Percentiles rank a stretch among this genome's conserved stretches.
Evolutionary conservation across 2,797 vertebrate species (phyloP).

Genomic region (Clarias laeviceps): DNA sequence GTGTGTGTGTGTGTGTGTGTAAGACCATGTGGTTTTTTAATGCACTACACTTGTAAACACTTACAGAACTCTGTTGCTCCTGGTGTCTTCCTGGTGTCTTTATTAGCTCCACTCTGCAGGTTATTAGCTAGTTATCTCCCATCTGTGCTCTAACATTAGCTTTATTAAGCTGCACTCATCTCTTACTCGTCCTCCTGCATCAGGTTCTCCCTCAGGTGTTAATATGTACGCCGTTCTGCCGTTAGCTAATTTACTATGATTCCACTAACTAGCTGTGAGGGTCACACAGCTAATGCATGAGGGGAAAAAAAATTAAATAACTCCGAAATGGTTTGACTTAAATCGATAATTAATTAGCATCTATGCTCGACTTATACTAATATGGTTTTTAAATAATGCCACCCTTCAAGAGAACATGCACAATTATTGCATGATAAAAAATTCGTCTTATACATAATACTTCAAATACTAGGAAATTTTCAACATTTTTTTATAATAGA

Average conservation of each 20-base stretch:
- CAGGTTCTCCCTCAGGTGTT: neutral
- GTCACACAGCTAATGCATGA: too few species aligned
- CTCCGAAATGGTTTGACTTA: neutral
- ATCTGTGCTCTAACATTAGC: too few species aligned
- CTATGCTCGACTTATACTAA: too few species aligned
- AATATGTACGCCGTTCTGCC: neutral
- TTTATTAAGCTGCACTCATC: too few species aligned
- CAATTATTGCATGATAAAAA: neutral
- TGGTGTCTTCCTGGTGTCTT: neutral
- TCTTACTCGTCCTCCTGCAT: neutral
- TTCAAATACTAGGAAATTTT: neutral
- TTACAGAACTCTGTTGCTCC: neutral
- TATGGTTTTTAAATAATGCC: neutral
- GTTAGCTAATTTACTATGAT: neutral
- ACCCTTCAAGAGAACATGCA: neutral
- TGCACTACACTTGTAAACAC: too few species aligned
- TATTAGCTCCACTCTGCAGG: too few species aligned
- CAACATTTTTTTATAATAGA: neutral
- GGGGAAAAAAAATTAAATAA: too few species aligned
- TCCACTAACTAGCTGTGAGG: neutral
- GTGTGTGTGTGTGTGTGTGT: neutral
- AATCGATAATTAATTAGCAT: neutral
- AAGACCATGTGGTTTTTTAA: too few species aligned
- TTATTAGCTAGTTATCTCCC: too few species aligned
- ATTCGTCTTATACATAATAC: neutral